These are phyloP conservation scores for Gymnoscopelus braueri DNA, from an alignment of 2,797 vertebrate species.

Conservation along the genomic window DNA sequence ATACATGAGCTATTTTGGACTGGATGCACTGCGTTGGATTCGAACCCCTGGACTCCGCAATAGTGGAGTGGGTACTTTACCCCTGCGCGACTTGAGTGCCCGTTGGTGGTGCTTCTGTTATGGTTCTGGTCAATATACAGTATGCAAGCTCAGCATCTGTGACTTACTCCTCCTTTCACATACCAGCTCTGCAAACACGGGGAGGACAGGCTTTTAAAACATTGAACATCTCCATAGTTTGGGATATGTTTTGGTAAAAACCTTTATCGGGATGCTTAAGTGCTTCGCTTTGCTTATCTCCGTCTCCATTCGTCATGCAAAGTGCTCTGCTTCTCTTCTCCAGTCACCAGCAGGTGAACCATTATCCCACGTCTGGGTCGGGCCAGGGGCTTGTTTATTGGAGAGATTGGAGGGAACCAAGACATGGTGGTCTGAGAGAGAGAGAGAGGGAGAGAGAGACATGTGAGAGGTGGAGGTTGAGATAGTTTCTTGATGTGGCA, in stretches of 20 bases:
- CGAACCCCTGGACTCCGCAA: too few relatives aligned
- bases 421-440: constrained; percentile 31
- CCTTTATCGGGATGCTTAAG: constrained; percentile 71
- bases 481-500: constrained; percentile 40
- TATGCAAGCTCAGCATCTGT: too few relatives aligned
- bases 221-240: constrained; percentile 47
- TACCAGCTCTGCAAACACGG: too few relatives aligned
- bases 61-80: too few relatives aligned
- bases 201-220: too few relatives aligned
- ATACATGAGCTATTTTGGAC: too few relatives aligned
- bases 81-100: too few relatives aligned
- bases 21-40: too few relatives aligned
- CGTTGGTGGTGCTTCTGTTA: too few relatives aligned
- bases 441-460: constrained; percentile 34
- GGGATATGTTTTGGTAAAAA: constrained; percentile 68
- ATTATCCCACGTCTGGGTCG: constrained; percentile 71
- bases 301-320: constrained; percentile 72
- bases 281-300: constrained; percentile 72
- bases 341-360: constrained; percentile 81
- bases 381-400: constrained; percentile 73
- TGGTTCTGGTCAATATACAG: too few relatives aligned
- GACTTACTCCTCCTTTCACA: too few relatives aligned
- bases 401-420: constrained; percentile 63
- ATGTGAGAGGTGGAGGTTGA: too few relatives aligned
- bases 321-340: constrained; percentile 78